Evolutionary conservation across 2,113 vertebrate genomes (phyloP), one percentile per base, ranked within the genome.

Genomic region (Psilopogon haemacephalus): DNA sequence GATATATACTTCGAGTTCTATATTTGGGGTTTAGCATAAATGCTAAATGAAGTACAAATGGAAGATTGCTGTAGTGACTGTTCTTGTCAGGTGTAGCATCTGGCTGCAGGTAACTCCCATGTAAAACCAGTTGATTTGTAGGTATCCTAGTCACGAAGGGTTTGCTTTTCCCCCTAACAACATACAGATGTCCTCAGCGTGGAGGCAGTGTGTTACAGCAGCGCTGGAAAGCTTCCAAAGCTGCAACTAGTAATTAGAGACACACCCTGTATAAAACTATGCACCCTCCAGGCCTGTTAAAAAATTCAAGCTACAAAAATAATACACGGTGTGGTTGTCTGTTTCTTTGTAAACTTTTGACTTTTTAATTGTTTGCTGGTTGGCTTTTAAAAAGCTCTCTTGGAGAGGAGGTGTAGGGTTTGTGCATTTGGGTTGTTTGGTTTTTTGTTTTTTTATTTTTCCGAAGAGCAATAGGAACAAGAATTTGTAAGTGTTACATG

Each of bases 181-280:
- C n/a, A 58, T 13, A 5, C 27, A 32, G 11, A 40, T 74, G 81
- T 77, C 56, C n/a, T 91, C 71, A 4, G 5, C n/a, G n/a, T 7
- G 7, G 74, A 74, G 46, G 16, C 80, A 67, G 73, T 1, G 0
- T 3, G 0, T 38, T 52, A 46, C 37, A 84, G 33, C 30, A 67
- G 18, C 54, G 37, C 80, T 95, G 94, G 90, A 87, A 72, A 71
- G 33, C n/a, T 93, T 92, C 86, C 92, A 94, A n/a, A 87, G 24
- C 54, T 89, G 60, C 73, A 90, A 6, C 44, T 69, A 40, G 24
- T 82, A 88, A 89, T 86, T 87, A 46, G 83, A 93, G 87, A 84
- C 90, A 91, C 58, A 48, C 90, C 83, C 44, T 87, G n/a, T 68
- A 83, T 54, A 80, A 84, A 92, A 81, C 30, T 84, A 11, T 74